Conservation (phyloP, 2,113 vertebrate species). For the Hemichromis elongatus region DNA sequence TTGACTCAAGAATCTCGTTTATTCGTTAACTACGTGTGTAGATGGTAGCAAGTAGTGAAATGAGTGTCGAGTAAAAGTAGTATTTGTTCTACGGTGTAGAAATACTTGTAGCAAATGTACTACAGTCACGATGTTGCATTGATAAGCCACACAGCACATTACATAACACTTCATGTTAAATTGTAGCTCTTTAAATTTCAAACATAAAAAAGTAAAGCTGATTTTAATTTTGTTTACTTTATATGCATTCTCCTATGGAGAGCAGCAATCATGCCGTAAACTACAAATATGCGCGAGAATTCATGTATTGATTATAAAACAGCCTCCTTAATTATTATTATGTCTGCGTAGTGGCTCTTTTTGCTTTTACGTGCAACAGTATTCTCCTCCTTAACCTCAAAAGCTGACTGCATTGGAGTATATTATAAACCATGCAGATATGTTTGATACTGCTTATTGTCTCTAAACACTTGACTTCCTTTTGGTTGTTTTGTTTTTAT, state of each 20-base stretch:
- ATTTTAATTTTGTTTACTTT: background rate
- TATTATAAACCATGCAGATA: background rate
- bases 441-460: background rate
- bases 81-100: background rate
- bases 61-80: background rate
- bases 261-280: background rate
- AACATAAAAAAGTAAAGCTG: background rate
- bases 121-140: background rate
- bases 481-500: too few relatives aligned
- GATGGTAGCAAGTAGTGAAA: background rate
- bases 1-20: background rate
- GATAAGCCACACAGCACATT: background rate
- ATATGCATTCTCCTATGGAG: background rate
- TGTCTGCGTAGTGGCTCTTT: rapidly evolving
- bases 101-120: background rate
- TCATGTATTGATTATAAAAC: background rate
- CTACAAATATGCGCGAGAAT: background rate
- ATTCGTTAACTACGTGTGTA: background rate
- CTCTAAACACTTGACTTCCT: background rate
- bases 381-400: background rate
- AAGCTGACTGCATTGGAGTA: background rate
- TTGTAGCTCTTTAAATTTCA: background rate
- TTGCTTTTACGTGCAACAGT: background rate
- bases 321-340: background rate
- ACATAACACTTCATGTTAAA: background rate